Evolutionary conservation across 1,140 invertebrate genomes (phyloP), one percentile per base, ranked within the genome.

Genomic region (Anagrus nilaparvatae): DNA sequence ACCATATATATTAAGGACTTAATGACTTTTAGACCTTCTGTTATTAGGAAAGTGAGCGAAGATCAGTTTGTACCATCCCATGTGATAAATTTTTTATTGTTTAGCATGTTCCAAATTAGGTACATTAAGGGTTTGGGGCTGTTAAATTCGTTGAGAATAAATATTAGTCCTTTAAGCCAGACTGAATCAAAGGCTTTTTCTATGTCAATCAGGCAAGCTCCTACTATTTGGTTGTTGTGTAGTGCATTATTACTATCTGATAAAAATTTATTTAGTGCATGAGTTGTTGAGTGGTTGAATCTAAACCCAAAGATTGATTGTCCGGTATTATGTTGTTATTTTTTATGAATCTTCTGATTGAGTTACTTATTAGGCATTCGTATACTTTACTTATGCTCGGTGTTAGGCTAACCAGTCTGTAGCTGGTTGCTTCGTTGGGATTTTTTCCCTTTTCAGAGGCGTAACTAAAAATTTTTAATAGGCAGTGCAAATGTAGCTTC

Each of bases 371-470:
- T 0, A 44, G 10, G 1, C 25, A 25, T 47, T 44, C 42, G 24
- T 34, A 47, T 1, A 60, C 38, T 49, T 64, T 65, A 18, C 52
- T 50, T 2, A 61, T 13, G n/a, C 44, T 51, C 3, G 46, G 47
- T 3, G 60, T 51, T 3, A 64, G 45, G 30, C 58, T 63, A 9
- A 67, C 64, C 17, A 60, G 60, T 7, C 49, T 10, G 13, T 46
- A 43, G 10, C 43, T 44, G 1, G 51, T 33, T 10, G 34, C 13
- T 2, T 38, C 14, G 7, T 38, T 17, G 5, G 31, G 25, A 25
- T 42, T 20, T 27, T 40, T 46, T n/a, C 46, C 28, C 25, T 40
- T n/a, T n/a, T n/a, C n/a, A n/a, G n/a, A n/a, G n/a, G n/a, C n/a
- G n/a, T n/a, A n/a, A n/a, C n/a, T n/a, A n/a, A n/a, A n/a, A n/a